Conservation (phyloP, 2,888 invertebrate species). For the Bugulina stolonifera region DNA sequence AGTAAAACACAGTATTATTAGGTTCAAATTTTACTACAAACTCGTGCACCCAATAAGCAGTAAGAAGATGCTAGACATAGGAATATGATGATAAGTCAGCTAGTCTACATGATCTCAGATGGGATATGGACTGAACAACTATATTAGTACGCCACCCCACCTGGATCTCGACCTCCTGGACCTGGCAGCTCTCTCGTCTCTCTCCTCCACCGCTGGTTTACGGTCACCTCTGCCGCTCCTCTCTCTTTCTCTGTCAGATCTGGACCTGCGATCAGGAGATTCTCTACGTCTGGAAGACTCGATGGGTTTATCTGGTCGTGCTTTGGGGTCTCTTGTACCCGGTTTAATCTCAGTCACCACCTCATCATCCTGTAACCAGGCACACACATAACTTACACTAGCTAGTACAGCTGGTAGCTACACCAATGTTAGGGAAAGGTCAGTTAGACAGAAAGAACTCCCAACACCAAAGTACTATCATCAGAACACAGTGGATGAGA, state of each 20-base stretch:
- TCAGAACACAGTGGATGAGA: too few species aligned
- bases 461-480: too few species aligned
- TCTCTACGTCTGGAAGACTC: background rate
- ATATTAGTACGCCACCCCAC: too few species aligned
- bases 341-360: conserved; percentile 19
- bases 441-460: background rate
- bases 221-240: conserved; percentile 36
- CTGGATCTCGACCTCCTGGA: conserved; percentile 9
- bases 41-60: too few species aligned
- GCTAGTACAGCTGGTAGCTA: background rate
- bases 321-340: background rate
- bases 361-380: conserved; percentile 13
- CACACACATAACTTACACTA: background rate
- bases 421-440: background rate
- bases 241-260: conserved; percentile 32
- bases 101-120: too few species aligned
- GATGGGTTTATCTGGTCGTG: background rate
- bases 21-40: too few species aligned
- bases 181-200: conserved; percentile 46
- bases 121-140: too few species aligned
- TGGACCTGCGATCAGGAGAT: background rate
- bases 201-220: conserved; percentile 44
- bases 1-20: too few species aligned
- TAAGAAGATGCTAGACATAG: too few species aligned
- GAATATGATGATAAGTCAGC: too few species aligned